phyloP scores from a whole-genome alignment of 2,888 invertebrate genomes.

The Leptinotarsa peninsularis region DNA sequence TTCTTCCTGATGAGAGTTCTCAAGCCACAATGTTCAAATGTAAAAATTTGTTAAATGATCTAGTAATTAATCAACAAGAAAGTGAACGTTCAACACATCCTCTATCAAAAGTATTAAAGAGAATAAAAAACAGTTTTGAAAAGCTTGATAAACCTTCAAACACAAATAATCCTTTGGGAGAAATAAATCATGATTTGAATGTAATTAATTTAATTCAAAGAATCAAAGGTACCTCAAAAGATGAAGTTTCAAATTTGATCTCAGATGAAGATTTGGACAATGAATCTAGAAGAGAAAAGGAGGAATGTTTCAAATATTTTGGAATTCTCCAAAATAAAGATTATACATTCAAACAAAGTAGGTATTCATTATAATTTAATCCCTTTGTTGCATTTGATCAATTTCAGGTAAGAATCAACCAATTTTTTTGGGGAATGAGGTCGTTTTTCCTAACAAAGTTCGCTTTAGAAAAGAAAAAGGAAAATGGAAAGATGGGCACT shows the following conservation, averaged over 20 bases:
- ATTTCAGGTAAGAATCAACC: background rate
- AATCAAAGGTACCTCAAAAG: background rate
- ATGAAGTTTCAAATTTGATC: background rate
- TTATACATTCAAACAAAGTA: background rate
- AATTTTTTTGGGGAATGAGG: conserved; percentile 6
- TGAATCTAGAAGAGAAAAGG: background rate
- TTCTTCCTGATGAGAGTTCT: background rate
- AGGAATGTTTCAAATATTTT: background rate
- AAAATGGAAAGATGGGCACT: conserved; percentile 42
- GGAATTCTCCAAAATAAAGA: background rate
- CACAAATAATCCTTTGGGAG: background rate
- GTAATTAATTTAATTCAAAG: conserved; percentile 2
- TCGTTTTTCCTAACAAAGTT: conserved; percentile 19
- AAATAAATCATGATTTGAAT: background rate
- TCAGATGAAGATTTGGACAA: background rate
- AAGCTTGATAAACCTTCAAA: background rate
- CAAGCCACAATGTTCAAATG: background rate
- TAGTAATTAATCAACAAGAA: background rate
- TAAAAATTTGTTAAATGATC: background rate
- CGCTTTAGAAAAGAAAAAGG: conserved; percentile 34
- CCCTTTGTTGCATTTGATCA: background rate
- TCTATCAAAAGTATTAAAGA: background rate
- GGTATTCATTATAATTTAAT: background rate
- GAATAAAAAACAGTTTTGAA: background rate
- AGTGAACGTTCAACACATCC: background rate